Conservation (phyloP, 1,140 invertebrate species). For the Drosophila subobscura region DNA sequence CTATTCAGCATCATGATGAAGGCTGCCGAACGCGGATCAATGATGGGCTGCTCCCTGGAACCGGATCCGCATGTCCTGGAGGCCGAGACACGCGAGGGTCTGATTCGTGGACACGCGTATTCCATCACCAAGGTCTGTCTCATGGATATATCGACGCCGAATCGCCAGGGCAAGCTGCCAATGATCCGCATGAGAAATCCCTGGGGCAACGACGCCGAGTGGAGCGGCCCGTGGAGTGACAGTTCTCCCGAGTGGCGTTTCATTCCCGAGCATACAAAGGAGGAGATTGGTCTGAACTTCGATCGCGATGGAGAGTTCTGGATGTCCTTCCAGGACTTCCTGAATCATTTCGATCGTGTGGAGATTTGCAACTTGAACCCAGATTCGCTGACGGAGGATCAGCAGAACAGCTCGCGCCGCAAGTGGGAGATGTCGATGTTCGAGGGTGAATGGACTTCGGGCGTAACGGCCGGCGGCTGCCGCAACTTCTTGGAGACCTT, state of each 20-base stretch:
- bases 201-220: slow-evolving; percentile 99
- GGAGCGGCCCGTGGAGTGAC: slow-evolving; percentile 99
- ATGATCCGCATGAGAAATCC: slow-evolving; percentile 95
- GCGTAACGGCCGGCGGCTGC: slow-evolving; percentile 98
- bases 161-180: slow-evolving; percentile 91
- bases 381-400: slow-evolving; percentile 93
- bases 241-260: slow-evolving; percentile 96
- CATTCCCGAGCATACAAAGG: slow-evolving; percentile 94
- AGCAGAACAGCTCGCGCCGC: slow-evolving; percentile 88
- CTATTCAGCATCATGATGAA: slow-evolving; percentile 96
- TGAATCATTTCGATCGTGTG: slow-evolving; percentile 89
- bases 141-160: slow-evolving; percentile 94
- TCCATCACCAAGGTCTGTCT: slow-evolving; percentile 96
- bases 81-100: slow-evolving; percentile 93
- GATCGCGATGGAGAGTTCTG: slow-evolving; percentile 99
- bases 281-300: slow-evolving; percentile 95
- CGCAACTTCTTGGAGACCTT: slow-evolving; percentile 98
- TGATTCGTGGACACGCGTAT: slow-evolving; percentile 98
- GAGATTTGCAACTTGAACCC: slow-evolving; percentile 99
- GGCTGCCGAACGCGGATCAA: slow-evolving; percentile 95
- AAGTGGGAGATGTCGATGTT: slow-evolving; percentile 98
- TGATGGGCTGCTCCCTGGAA: slow-evolving; percentile 99
- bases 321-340: slow-evolving; percentile 95
- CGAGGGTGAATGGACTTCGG: slow-evolving; percentile 94
- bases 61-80: slow-evolving; percentile 95